Evolutionary conservation across 64 coral and sea anemone genomes (phyloP).

Genomic region (Stichodactyla helianthus): DNA sequence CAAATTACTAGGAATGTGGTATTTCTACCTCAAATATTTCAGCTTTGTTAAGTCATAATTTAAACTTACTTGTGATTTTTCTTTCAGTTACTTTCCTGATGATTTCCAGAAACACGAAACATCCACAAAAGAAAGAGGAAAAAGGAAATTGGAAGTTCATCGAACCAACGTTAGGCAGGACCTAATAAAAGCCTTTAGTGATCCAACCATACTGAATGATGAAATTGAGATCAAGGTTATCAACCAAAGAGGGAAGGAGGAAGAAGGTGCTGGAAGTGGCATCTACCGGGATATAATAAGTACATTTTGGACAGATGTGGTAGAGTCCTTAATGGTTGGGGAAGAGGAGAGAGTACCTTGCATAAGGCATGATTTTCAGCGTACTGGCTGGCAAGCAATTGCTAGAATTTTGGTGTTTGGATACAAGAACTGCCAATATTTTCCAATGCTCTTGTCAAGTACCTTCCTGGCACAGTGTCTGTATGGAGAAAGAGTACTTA

Average conservation of each 20-base stretch:
- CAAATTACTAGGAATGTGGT: too few species aligned
- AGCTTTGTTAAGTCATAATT: too few species aligned
- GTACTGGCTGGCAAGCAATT: slow-evolving; percentile 23
- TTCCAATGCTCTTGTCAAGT: background rate
- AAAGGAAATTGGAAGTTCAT: background rate
- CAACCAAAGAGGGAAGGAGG: slow-evolving; percentile 42
- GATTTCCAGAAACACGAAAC: background rate
- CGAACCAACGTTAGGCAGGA: slow-evolving; percentile 8
- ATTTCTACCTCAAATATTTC: too few species aligned
- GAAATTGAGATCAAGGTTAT: slow-evolving; percentile 24
- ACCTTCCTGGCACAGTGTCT: background rate
- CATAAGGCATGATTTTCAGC: slow-evolving; percentile 28
- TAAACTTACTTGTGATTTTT: too few species aligned
- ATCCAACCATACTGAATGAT: background rate
- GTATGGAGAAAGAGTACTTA: background rate
- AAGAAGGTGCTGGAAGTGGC: slow-evolving; percentile 51
- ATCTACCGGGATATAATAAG: slow-evolving; percentile 40
- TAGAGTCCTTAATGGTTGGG: slow-evolving; percentile 61
- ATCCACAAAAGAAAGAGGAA: slow-evolving; percentile 8
- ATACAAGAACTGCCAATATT: slow-evolving; percentile 1
- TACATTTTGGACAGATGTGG: slow-evolving; percentile 49
- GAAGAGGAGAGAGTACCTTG: slow-evolving; percentile 34
- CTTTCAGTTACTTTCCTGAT: slow-evolving; percentile 1
- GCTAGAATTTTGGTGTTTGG: background rate
- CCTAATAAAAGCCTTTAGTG: slow-evolving; percentile 21